Evolutionary conservation across 2,113 vertebrate genomes (phyloP).

Genomic region (Protobothrops mucrosquamatus): DNA sequence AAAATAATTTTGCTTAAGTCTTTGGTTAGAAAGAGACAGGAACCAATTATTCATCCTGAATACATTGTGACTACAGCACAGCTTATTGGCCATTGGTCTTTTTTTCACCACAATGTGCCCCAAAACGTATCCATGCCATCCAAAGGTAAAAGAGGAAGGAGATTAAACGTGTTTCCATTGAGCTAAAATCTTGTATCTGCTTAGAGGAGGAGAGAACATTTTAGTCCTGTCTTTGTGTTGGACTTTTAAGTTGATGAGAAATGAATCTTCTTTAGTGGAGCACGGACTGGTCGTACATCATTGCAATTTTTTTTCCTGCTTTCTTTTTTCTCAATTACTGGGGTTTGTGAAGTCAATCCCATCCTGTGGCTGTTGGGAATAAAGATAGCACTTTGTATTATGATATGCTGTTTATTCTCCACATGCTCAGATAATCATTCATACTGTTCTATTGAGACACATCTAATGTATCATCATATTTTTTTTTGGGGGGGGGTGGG

Average conservation of each 20-base stretch:
- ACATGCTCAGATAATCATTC: slow-evolving; percentile 9
- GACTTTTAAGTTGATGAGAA: slow-evolving; percentile 33
- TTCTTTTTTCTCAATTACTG: slow-evolving; percentile 39
- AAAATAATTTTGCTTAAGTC: not conserved
- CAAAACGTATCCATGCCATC: not conserved
- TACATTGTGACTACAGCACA: not conserved
- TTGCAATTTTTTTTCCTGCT: slow-evolving; percentile 8
- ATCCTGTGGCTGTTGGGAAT: slow-evolving; percentile 9
- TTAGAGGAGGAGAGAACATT: not conserved
- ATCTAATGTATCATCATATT: slow-evolving; percentile 14
- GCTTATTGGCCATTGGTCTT: slow-evolving; percentile 8
- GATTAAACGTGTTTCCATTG: slow-evolving; percentile 22
- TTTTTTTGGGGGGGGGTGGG: not conserved
- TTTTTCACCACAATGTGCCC: not conserved
- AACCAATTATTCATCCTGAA: not conserved
- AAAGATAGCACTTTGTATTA: slow-evolving; percentile 15
- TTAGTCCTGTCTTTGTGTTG: slow-evolving; percentile 31
- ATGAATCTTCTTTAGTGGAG: slow-evolving; percentile 20
- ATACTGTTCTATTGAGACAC: slow-evolving; percentile 17
- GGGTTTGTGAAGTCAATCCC: not conserved
- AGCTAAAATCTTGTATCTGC: slow-evolving; percentile 6
- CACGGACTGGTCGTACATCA: slow-evolving; percentile 10
- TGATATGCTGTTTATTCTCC: slow-evolving; percentile 32
- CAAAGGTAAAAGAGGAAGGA: slow-evolving; percentile 10
- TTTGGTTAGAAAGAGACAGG: not conserved